These are phyloP conservation scores for Coremacera marginata DNA, from an alignment of 2,888 invertebrate genomes.

Conservation along the genomic window DNA sequence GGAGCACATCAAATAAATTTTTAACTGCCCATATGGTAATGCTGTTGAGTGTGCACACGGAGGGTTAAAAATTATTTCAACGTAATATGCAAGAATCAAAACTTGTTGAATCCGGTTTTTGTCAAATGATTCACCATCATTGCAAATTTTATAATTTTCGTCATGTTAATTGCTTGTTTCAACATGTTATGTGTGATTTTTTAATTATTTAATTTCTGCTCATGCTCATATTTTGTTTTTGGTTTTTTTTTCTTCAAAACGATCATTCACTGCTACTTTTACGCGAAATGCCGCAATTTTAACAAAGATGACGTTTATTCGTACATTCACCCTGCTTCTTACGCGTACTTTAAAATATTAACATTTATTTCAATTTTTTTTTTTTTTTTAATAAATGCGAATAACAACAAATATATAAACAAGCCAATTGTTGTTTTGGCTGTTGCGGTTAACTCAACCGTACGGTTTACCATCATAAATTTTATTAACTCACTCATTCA, in stretches of 20 bases:
- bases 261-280: constrained; percentile 23
- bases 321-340: constrained; percentile 16
- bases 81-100: too few relatives aligned
- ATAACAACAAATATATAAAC: not conserved
- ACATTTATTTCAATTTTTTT: not conserved
- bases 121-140: too few relatives aligned
- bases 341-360: not conserved
- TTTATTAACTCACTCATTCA: not conserved
- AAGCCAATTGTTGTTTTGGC: not conserved
- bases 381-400: not conserved
- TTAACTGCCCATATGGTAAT: too few relatives aligned
- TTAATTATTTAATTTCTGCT: constrained; percentile 7
- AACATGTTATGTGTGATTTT: too few relatives aligned
- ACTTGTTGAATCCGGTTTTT: too few relatives aligned
- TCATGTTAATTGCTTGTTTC: too few relatives aligned
- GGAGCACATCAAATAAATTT: too few relatives aligned
- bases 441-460: not conserved
- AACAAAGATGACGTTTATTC: not conserved
- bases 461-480: not conserved
- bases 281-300: constrained; percentile 20
- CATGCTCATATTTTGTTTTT: not conserved
- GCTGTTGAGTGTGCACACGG: too few relatives aligned
- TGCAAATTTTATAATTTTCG: too few relatives aligned
- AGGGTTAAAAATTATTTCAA: too few relatives aligned
- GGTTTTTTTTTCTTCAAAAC: not conserved